phyloP scores from a whole-genome alignment of 2,113 vertebrate species.

The Rhipidura dahli region DNA sequence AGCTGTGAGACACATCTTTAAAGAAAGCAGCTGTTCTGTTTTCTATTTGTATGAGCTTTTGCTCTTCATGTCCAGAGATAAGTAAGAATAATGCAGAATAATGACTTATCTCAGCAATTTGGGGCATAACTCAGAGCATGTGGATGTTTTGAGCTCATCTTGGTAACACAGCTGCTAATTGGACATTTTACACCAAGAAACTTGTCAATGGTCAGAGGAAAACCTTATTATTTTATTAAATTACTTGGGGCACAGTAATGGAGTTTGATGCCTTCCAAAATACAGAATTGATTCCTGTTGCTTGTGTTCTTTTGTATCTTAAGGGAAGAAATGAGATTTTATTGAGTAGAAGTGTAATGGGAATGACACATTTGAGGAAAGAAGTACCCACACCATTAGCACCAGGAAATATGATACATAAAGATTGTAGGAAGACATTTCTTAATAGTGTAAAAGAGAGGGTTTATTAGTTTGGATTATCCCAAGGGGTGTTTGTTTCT shows the following conservation, averaged over 20 bases:
- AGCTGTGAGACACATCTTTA: background rate
- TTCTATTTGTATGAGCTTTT: background rate
- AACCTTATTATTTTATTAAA: background rate
- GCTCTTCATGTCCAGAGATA: background rate
- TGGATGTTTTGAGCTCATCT: background rate
- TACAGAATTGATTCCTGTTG: background rate
- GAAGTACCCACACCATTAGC: background rate
- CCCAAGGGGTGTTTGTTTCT: background rate
- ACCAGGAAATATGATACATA: background rate
- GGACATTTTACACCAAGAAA: background rate
- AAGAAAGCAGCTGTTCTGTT: background rate
- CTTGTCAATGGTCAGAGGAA: background rate
- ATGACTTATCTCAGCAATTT: background rate
- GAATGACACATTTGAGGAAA: background rate
- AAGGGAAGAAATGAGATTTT: background rate
- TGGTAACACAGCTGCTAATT: background rate
- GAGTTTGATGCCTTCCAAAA: background rate
- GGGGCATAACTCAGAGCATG: background rate
- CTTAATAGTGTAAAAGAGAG: background rate
- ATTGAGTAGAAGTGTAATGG: background rate
- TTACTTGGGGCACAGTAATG: background rate
- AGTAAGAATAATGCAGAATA: background rate
- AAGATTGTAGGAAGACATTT: slow-evolving; percentile 4
- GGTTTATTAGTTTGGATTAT: slow-evolving; percentile 22
- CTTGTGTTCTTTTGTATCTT: background rate